These are phyloP conservation scores for Caenorhabditis panamensis DNA, from an alignment of 2,888 invertebrate genomes.

Conservation along the genomic window DNA sequence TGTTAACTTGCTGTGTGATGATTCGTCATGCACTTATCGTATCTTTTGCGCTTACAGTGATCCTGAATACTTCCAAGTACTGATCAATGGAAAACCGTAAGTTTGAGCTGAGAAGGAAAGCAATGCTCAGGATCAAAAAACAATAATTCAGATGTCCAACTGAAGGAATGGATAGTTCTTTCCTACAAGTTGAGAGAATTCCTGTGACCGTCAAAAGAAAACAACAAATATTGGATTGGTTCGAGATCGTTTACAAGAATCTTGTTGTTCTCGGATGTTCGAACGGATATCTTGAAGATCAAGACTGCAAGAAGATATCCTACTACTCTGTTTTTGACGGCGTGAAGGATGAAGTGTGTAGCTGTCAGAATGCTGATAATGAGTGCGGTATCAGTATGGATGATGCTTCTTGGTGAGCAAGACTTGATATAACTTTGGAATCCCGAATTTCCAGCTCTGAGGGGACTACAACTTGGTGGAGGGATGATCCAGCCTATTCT, in stretches of 20 bases:
- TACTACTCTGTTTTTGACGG: not conserved
- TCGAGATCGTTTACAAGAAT: conserved; percentile 9
- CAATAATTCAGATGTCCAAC: not conserved
- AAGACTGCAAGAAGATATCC: not conserved
- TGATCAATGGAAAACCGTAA: too few species aligned
- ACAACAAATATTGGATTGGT: conserved; percentile 6
- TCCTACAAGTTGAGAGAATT: not conserved
- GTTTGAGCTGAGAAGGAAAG: too few species aligned
- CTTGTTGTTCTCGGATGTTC: conserved; percentile 7
- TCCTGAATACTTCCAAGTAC: too few species aligned
- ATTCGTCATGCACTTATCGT: too few species aligned
- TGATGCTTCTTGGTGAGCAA: not conserved
- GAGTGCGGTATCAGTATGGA: not conserved
- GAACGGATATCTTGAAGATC: not conserved
- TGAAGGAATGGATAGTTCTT: not conserved
- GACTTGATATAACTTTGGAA: not conserved
- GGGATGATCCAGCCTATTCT: not conserved
- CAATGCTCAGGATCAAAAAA: too few species aligned
- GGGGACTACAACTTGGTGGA: conserved; percentile 21
- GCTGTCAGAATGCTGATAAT: not conserved
- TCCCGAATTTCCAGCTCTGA: not conserved
- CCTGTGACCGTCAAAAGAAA: not conserved
- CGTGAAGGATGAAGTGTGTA: conserved; percentile 5
- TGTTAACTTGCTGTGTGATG: too few species aligned
- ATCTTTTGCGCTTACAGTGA: too few species aligned